These are phyloP conservation scores for Cephalopterus ornatus DNA, from an alignment of 2,113 vertebrate genomes.

Conservation along the genomic window DNA sequence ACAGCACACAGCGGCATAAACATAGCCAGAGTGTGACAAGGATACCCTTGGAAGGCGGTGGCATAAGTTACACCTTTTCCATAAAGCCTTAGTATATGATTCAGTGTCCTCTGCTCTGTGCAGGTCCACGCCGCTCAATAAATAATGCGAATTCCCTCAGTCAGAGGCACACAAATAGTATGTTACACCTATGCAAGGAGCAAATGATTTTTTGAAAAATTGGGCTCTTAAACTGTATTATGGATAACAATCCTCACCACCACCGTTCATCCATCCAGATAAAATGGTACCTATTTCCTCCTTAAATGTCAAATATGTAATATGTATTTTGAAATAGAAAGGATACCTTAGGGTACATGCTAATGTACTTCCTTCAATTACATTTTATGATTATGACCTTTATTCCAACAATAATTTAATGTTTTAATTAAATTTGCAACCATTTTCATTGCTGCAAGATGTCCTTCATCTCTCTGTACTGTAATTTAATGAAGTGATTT, in stretches of 20 bases:
- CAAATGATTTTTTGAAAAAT: slow-evolving; percentile 50
- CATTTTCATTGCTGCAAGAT: slow-evolving; percentile 61
- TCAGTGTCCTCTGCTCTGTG: background rate
- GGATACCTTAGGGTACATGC: slow-evolving; percentile 41
- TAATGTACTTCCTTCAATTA: slow-evolving; percentile 67
- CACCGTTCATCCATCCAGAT: slow-evolving; percentile 31
- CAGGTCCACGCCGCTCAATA: background rate
- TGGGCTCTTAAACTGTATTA: background rate
- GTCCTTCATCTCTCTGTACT: slow-evolving; percentile 45
- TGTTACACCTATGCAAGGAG: background rate
- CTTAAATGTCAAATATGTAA: slow-evolving; percentile 61
- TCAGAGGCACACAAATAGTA: background rate
- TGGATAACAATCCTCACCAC: slow-evolving; percentile 18
- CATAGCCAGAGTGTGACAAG: background rate
- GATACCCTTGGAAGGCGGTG: background rate
- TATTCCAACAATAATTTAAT: slow-evolving; percentile 71
- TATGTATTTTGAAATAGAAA: slow-evolving; percentile 48
- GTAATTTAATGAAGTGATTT: slow-evolving; percentile 66
- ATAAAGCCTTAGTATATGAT: background rate
- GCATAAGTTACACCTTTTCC: background rate
- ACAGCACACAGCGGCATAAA: background rate
- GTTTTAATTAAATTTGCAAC: slow-evolving; percentile 71
- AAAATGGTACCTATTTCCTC: slow-evolving; percentile 46
- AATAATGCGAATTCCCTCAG: background rate
- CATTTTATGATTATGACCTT: slow-evolving; percentile 69